phyloP scores from a whole-genome alignment of 35 echinoderm and acorn worm species.

The Heliocidaris erythrogramma region DNA sequence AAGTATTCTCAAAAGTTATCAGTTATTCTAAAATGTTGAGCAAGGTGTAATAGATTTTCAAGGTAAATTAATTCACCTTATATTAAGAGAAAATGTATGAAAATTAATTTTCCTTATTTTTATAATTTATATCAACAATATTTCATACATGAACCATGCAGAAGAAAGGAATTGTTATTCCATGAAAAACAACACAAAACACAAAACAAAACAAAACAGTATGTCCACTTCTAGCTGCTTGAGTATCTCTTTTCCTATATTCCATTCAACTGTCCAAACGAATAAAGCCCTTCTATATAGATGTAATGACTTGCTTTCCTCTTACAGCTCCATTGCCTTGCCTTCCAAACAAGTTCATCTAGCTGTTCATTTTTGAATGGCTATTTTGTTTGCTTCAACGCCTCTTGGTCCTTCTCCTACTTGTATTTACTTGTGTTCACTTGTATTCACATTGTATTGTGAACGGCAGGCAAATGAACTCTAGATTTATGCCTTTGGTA shows the following conservation, averaged over 20 bases:
- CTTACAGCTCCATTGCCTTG: background rate
- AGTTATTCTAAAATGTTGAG: too few relatives aligned
- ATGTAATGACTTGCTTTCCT: constrained; percentile 5
- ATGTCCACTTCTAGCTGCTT: too few relatives aligned
- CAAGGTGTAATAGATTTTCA: too few relatives aligned
- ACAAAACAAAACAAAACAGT: too few relatives aligned
- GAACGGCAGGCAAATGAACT: background rate
- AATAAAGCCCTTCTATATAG: background rate
- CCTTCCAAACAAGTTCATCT: background rate
- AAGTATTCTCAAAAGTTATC: too few relatives aligned
- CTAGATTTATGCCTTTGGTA: background rate
- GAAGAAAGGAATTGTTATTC: too few relatives aligned
- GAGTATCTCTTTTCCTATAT: background rate
- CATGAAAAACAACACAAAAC: too few relatives aligned
- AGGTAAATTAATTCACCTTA: too few relatives aligned
- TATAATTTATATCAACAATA: too few relatives aligned
- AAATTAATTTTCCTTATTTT: too few relatives aligned
- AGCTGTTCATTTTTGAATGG: background rate
- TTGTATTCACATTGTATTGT: background rate
- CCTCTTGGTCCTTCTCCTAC: background rate
- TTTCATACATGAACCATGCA: too few relatives aligned
- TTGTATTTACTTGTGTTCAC: background rate
- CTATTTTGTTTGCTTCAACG: background rate
- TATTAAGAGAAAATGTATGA: too few relatives aligned
- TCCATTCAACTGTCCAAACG: background rate